Percentiles rank a stretch among this genome's conserved stretches.
phyloP scores from a whole-genome alignment of 2,797 vertebrate species.

The Pipistrellus pipistrellus region DNA sequence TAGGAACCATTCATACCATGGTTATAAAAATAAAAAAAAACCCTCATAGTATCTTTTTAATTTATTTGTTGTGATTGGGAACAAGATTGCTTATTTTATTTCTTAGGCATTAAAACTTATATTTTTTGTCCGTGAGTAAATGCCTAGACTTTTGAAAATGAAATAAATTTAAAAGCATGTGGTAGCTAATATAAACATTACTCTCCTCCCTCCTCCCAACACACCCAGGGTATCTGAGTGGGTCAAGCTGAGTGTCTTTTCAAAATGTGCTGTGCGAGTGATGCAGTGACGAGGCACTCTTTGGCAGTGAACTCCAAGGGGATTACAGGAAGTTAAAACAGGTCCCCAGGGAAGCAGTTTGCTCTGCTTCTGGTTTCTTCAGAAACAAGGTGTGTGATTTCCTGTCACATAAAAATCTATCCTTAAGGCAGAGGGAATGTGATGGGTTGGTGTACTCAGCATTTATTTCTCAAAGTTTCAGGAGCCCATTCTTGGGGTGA shows the following conservation, averaged over 20 bases:
- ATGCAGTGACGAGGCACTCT: neutral
- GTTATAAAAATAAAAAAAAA: neutral
- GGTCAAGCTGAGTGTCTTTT: neutral
- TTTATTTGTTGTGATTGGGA: neutral
- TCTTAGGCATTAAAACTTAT: neutral
- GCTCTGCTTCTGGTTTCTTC: neutral
- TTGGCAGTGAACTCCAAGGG: neutral
- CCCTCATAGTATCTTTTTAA: neutral
- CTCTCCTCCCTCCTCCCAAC: neutral
- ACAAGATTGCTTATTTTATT: conserved; percentile 10
- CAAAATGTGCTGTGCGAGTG: neutral
- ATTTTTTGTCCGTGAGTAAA: conserved; percentile 39
- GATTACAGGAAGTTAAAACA: neutral
- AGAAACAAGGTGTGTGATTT: neutral
- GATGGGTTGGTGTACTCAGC: neutral
- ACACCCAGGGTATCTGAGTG: neutral
- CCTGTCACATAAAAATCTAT: neutral
- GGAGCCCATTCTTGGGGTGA: neutral
- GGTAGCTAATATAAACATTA: neutral
- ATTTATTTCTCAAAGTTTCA: neutral
- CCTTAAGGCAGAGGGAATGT: neutral
- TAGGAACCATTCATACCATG: neutral
- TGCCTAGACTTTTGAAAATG: neutral
- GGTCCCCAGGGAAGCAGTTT: neutral
- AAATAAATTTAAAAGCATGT: conserved; percentile 25